A percentile compares a stretch with the other conserved stretches of the same genome.
phyloP scores from a whole-genome alignment of 2,113 vertebrate species.

The Laticauda colubrina region DNA sequence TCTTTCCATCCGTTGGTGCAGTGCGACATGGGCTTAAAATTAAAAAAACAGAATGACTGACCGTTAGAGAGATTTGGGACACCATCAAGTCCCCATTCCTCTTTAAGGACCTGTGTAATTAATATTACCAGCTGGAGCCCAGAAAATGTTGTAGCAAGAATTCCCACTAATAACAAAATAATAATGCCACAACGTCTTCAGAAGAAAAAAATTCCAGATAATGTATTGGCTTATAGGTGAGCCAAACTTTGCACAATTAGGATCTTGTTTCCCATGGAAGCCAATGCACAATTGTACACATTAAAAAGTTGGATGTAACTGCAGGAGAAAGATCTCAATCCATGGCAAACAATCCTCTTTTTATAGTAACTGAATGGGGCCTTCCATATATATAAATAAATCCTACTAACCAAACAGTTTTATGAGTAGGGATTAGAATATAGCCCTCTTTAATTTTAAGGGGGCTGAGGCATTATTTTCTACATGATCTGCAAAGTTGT shows the following conservation, averaged over 20 bases:
- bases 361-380: neutral
- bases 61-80: neutral
- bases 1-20: too few species aligned
- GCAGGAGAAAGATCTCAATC: neutral
- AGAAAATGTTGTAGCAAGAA: neutral
- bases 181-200: neutral
- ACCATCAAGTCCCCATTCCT: neutral
- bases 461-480: neutral
- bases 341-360: neutral
- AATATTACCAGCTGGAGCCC: neutral
- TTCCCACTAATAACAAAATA: neutral
- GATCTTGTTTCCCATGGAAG: neutral
- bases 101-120: neutral
- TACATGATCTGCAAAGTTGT: constrained; percentile 29
- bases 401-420: neutral
- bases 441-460: neutral
- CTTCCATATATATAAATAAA: neutral
- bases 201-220: neutral
- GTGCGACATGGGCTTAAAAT: too few species aligned
- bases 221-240: neutral
- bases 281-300: neutral
- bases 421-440: neutral
- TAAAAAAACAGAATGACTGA: neutral
- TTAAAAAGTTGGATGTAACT: neutral
- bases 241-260: neutral